Percentiles rank a stretch among this genome's conserved stretches.
These are phyloP conservation scores for Melieria picta DNA, from an alignment of 2,888 invertebrate genomes.

Conservation along the genomic window DNA sequence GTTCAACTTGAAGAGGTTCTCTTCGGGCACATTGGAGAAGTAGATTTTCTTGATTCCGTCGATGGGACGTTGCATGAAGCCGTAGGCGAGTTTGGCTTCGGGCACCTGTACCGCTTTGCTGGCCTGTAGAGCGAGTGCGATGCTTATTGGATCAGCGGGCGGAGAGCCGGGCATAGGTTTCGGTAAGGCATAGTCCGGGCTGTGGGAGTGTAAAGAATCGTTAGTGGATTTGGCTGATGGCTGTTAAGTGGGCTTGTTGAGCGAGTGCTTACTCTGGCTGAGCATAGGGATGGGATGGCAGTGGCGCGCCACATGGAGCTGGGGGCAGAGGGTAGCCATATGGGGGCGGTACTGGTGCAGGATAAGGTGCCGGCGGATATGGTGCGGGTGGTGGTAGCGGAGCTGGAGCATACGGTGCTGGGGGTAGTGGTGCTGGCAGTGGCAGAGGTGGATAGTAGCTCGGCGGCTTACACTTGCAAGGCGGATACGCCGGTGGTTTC, in stretches of 20 bases:
- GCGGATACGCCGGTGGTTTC: conserved; percentile 23
- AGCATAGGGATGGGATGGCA: neutral
- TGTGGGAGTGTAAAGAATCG: neutral
- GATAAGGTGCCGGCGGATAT: conserved; percentile 8
- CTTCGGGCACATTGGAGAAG: conserved; percentile 67
- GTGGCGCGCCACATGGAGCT: too few species aligned
- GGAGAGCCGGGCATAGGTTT: conserved; percentile 43
- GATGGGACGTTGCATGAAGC: conserved; percentile 67
- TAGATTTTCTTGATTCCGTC: conserved; percentile 59
- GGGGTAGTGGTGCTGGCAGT: conserved; percentile 14
- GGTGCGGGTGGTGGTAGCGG: conserved; percentile 17
- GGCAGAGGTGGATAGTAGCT: conserved; percentile 1
- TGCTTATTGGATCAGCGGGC: conserved; percentile 68
- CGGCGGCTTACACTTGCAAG: conserved; percentile 4
- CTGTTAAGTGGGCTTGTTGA: neutral
- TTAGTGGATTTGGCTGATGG: too few species aligned
- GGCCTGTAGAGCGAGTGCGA: conserved; percentile 66
- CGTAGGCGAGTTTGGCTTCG: conserved; percentile 69
- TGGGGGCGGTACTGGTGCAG: neutral
- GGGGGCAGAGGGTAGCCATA: conserved; percentile 12
- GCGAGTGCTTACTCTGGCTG: neutral
- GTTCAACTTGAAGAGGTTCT: conserved; percentile 68
- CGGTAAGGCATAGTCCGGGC: neutral
- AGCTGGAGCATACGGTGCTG: conserved; percentile 5
- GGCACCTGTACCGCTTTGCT: conserved; percentile 64